Base-by-base conservation (phyloP, 2,113 vertebrate species). In the Copsychus sechellarum region DNA sequence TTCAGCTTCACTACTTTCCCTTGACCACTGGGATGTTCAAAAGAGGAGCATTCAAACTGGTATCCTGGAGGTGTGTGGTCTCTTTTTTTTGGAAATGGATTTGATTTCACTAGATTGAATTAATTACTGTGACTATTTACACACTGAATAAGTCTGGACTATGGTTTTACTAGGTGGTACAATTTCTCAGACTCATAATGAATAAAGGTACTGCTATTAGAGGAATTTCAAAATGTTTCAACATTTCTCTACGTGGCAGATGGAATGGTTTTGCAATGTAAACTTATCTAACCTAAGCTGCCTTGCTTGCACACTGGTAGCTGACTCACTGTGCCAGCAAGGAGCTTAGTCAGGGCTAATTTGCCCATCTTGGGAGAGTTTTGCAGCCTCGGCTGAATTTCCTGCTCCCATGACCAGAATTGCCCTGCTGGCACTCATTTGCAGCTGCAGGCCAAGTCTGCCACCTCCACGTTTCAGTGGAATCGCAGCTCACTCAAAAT, bases 151-250 rank as follows among this genome's bases (percentile, higher is more conserved):
- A 61, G 23, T 48, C 36, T 87, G 61, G 28, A 57, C 38, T 76
- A 45, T 11, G 28, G n/a, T 78, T 92, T 89, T 92, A 91, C 61
- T 42, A 87, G 61, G 84, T 92, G 54, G 50, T 76, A 89, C 56
- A 85, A 38, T 50, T 91, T 81, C 57, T 19, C 23, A 71, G 70
- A 47, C 22, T 86, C 38, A 48, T 40, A 74, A 56, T 69, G 62
- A 91, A 82, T 85, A 88, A 88, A 94, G 50, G 43, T 78, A 70
- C 19, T 87, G 70, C 62, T 87, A 57, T 84, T 87, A 88, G 29
- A 82, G 14, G 38, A 85, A 69, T 85, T 87, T 76, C 6, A 77
- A 69, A 79, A 54, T 18, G 14, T 72, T 87, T 90, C 70, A 57
- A 22, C 73, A 54, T 76, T 82, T 85, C 36, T 88, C 47, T 82